Percentiles rank a stretch among this genome's conserved stretches.
Conservation (phyloP, 2,888 invertebrate genomes). For the Punctoribates punctum region DNA sequence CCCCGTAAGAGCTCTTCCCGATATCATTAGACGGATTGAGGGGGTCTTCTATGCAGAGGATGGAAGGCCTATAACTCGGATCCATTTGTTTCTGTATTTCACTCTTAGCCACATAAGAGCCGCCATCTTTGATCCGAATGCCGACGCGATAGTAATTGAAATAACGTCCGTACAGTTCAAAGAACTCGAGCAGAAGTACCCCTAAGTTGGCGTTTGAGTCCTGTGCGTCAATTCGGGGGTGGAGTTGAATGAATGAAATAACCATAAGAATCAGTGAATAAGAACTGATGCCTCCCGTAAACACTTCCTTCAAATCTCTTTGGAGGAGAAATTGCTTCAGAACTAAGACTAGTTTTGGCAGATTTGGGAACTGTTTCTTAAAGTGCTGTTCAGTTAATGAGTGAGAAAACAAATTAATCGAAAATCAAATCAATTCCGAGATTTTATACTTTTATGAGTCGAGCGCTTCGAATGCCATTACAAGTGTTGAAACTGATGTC, state of each 20-base stretch:
- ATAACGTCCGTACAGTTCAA: constrained; percentile 92
- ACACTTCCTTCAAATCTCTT: constrained; percentile 97
- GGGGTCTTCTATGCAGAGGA: constrained; percentile 97
- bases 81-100: constrained; percentile 83
- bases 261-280: constrained; percentile 98
- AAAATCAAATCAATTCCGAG: not conserved
- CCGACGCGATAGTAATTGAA: constrained; percentile 64
- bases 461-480: constrained; percentile 93
- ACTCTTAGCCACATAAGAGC: constrained; percentile 88
- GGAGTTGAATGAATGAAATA: constrained; percentile 90
- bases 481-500: constrained; percentile 99
- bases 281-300: constrained; percentile 97
- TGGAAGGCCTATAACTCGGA: constrained; percentile 82
- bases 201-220: constrained; percentile 71
- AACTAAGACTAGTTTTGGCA: constrained; percentile 91
- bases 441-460: constrained; percentile 71
- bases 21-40: constrained; percentile 83
- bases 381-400: constrained; percentile 60
- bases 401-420: not conserved
- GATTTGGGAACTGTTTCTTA: constrained; percentile 79
- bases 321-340: constrained; percentile 97
- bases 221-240: constrained; percentile 74
- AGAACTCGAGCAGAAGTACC: constrained; percentile 90
- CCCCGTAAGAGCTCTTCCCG: constrained; percentile 93
- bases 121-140: constrained; percentile 87